Evolutionary conservation across 1,140 invertebrate species (phyloP).

Genomic region (Leucophenga varia): DNA sequence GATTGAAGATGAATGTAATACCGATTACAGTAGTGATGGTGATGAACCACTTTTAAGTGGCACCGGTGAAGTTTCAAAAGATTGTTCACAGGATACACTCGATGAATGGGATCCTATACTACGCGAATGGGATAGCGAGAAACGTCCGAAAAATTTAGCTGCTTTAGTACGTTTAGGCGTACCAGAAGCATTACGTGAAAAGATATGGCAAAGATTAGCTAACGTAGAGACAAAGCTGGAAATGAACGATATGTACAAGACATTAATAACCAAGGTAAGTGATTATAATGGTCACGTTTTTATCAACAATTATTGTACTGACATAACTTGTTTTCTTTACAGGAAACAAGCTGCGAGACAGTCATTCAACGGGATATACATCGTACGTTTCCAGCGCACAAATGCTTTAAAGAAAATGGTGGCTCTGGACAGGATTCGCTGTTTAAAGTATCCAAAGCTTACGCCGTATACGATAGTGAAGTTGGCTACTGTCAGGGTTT

Average conservation of each 20-base stretch:
- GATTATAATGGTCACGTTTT: slow-evolving; percentile 40
- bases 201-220: slow-evolving; percentile 95
- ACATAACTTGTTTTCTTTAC: slow-evolving; percentile 1
- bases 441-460: slow-evolving; percentile 94
- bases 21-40: slow-evolving; percentile 66
- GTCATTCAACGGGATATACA: slow-evolving; percentile 96
- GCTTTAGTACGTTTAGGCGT: slow-evolving; percentile 85
- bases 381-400: slow-evolving; percentile 97
- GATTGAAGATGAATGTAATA: slow-evolving; percentile 54
- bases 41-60: slow-evolving; percentile 96
- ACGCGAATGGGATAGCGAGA: slow-evolving; percentile 73
- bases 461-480: slow-evolving; percentile 95
- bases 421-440: slow-evolving; percentile 88
- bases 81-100: slow-evolving; percentile 89
- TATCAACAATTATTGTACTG: not conserved
- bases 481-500: slow-evolving; percentile 98
- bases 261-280: slow-evolving; percentile 79
- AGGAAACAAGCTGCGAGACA: slow-evolving; percentile 71
- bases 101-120: slow-evolving; percentile 91
- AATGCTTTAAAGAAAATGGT: slow-evolving; percentile 93
- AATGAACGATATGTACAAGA: slow-evolving; percentile 89
- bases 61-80: slow-evolving; percentile 93
- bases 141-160: slow-evolving; percentile 75
- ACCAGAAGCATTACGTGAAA: slow-evolving; percentile 92
- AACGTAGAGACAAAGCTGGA: slow-evolving; percentile 79